Base-by-base conservation (phyloP, 1,140 invertebrate genomes). In the Caenorhabditis briggsae region DNA sequence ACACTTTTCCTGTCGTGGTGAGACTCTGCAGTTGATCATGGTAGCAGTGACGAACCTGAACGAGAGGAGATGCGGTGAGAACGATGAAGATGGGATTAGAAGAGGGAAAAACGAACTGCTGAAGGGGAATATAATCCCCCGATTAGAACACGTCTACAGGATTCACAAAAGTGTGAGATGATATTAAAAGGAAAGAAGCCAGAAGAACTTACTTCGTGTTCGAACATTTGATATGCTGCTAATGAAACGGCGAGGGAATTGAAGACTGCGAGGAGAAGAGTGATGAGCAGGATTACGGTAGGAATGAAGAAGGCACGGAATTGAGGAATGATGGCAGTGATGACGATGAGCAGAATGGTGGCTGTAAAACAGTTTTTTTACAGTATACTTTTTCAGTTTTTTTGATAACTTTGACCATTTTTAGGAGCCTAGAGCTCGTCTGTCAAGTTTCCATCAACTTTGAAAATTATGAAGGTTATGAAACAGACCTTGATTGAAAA, bases 221-320 rank as follows among this genome's bases (percentile, higher is more conserved):
- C 70, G 46, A 78, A 78, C 70, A 78, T 78, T 78, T 50, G 43
- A 23, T 78, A 53, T 50, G 46, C 23, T 78, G 43, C 33, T 50
- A 78, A 14, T 50, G n/a, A 53, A n/a, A 78, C n/a, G 33, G 46
- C 46, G 33, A 78, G 20, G 6, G 70, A 78, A 25, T 78, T 78
- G 6, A 50, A 6, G n/a, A 78, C 2, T 50, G 70, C 70, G 46
- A 14, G 33, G 3, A 33, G 33, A 3, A 33, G 33, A 33, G 33
- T 33, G 33, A 33, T 33, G 33, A 33, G 3, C 33, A 78, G 11
- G 46, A 78, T 78, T 50, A 50, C 70, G 8, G 46, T 78, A 50
- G 70, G 70, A 14, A 50, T 2, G 70, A 78, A 23, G 70, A 78
- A 78, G 20, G 11, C 20, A 1, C 23, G 43, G 70, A 78, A 50